These are phyloP conservation scores for Drosophila pullipes DNA, from an alignment of 2,888 invertebrate species.

Conservation along the genomic window DNA sequence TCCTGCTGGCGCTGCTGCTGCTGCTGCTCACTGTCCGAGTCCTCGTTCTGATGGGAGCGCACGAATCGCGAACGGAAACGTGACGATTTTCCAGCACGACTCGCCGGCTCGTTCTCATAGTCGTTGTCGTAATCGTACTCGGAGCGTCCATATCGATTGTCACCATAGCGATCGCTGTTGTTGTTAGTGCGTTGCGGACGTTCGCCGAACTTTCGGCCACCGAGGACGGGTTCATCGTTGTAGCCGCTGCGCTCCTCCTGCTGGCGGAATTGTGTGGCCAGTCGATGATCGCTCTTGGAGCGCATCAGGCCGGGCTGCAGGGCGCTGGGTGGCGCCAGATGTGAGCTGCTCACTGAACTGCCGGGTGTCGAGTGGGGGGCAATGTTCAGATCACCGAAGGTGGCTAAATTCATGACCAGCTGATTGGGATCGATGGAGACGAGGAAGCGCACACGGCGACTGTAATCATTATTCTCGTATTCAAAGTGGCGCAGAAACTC, in stretches of 20 bases:
- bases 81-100: conserved; percentile 87
- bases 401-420: conserved; percentile 93
- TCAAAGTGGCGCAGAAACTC: conserved; percentile 98
- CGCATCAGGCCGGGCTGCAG: conserved; percentile 94
- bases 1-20: conserved; percentile 89
- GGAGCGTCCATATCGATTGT: conserved; percentile 86
- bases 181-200: conserved; percentile 86
- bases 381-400: conserved; percentile 95
- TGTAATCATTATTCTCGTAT: conserved; percentile 96
- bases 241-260: conserved; percentile 92
- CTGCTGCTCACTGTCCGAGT: conserved; percentile 90
- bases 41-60: conserved; percentile 90
- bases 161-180: conserved; percentile 86
- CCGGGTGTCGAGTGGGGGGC: conserved; percentile 86
- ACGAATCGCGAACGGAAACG: conserved; percentile 91
- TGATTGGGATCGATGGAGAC: conserved; percentile 97
- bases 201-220: conserved; percentile 92
- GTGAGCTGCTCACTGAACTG: conserved; percentile 86
- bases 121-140: conserved; percentile 88
- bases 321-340: conserved; percentile 87
- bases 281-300: conserved; percentile 96
- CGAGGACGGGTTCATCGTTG: conserved; percentile 90
- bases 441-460: conserved; percentile 93
- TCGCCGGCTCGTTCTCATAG: conserved; percentile 88
- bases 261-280: conserved; percentile 94